Base-by-base conservation (phyloP, 2,113 vertebrate species). In the Mus musculus region DNA sequence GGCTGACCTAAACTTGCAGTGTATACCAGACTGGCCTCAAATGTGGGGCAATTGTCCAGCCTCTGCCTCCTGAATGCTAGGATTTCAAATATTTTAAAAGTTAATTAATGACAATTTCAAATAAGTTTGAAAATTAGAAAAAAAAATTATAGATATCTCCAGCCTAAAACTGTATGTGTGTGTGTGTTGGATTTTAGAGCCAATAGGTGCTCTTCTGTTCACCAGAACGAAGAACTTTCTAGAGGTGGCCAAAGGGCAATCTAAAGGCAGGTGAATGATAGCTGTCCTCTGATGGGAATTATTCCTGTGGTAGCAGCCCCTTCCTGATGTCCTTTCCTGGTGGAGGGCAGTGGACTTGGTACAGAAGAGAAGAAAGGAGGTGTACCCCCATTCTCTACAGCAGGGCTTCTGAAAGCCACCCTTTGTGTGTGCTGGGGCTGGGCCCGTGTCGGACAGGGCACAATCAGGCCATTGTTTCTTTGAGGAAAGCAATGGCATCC, bases 391-490 rank as follows among this genome's bases (percentile, higher is more conserved):
- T 4, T 95, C 95, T 95, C 95, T 80, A 89, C 61, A 89, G 61
- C 0, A 1, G 69, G 0, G 85, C 96, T 96, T 65, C 88, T 99
- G 98, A 99, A 99, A 99, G 99, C 98, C 12, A 0, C 46, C 87
- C 99, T 99, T 99, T 99, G 99, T 99, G 98, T 98, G 96, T 88
- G 94, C 98, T 36, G 88, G 98, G 98, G 98, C 98, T 98, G 98
- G 98, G 98, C 98, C 98, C 95, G 39, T 98, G 98, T 99, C 99
- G 98, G 95, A 98, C 98, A 96, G 98, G 96, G 98, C 98, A 99
- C 99, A 99, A 99, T 99, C 98, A 92, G 85, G 54, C 98, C 98
- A 99, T 99, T 99, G 99, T 99, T 99, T 98, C 98, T 98, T 98
- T 98, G 98, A 96, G 96, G 81, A 98, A 97, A 97, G 98, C 98